Evolutionary conservation across 2,113 vertebrate species (phyloP), one percentile per base, ranked within the genome.

Genomic region (Nipponia nippon): DNA sequence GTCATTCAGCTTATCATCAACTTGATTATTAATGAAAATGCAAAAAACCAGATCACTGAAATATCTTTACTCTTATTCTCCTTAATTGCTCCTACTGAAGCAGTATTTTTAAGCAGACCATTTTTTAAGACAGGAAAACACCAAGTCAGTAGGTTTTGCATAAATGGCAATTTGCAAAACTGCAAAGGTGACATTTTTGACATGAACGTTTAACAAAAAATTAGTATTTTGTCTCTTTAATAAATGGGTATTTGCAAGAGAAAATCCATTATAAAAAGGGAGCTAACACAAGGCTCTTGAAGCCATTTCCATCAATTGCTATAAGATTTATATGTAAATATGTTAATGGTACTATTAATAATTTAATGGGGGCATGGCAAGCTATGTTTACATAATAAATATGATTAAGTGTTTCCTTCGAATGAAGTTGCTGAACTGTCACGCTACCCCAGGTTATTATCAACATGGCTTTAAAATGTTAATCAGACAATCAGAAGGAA

Each of bases 281-380:
- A 97, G 93, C 89, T 89, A 88, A 87, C 11, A 1, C 73, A 88
- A 90, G 88, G 93, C 91, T 97, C 96, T 93, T 93, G 89, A 63
- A 96, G 87, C 88, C 89, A 87, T 94, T 97, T 96, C 95, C 97
- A 97, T 97, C 97, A 96, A 95, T 79, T 97, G 95, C 97, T 83
- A n/a, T 97, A 95, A 97, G 97, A 98, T 98, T 98, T 97, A 97
- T 98, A 98, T 98, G 97, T 98, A 98, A 98, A 98, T 98, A 97
- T 97, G 97, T 96, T 97, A 98, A 98, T 98, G 91, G 97, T 84
- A 96, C 95, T 97, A 96, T 98, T 98, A 98, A 98, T 98, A 97
- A 97, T 98, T 98, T 98, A 98, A 96, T 96, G 95, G 96, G 97
- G 97, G 93, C 97, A 98, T 89, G 97, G 93, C 97, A 98, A 97